Base-by-base conservation (phyloP, 2,888 invertebrate genomes). In the Torymus auratus region DNA sequence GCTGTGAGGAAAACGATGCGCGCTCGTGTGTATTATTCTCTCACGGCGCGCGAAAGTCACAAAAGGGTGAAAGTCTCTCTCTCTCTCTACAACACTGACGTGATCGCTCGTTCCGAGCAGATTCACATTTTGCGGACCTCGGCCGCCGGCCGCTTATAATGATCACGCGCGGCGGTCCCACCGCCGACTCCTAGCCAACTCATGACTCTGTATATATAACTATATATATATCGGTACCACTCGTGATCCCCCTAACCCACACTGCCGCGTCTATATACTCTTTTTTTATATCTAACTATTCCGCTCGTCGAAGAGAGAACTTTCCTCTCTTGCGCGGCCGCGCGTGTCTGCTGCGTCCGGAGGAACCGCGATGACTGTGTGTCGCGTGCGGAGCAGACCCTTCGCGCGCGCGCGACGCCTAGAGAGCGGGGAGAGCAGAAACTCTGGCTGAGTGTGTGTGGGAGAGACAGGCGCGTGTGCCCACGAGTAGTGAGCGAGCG, bases 391-490 rank as follows among this genome's bases (percentile, higher is more conserved):
- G 78, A n/a, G 81, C 82, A 81, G 72, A 84, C 78, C 15, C 83
- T 55, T 23, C 65, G 72, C 70, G 76, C 60, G 13, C 55, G 55
- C 65, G 11, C 55, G 60, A 28, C 23, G 62, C 52, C 60, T 61
- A 15, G 13, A 61, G 52, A 69, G 28, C 65, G 41, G 72, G 55
- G 56, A 67, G 73, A 77, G 69, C 73, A 70, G 69, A 28, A 56
- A 72, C 65, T 61, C 71, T 15, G 78, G n/a, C n/a, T 56, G 71
- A 52, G 62, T 61, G 74, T 23, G 70, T 82, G 17, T 52, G 52
- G 20, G 76, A 71, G 69, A 64, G 58, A 69, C 64, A 15, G 17
- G 20, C 50, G 85, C 85, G 86, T 86, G 85, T 85, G 85, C 86
- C 86, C 85, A 84, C 84, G 85, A 83, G 1, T 28, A 28, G 28